These are phyloP conservation scores for Drosophila greeni DNA, from an alignment of 2,888 invertebrate species.

Conservation along the genomic window DNA sequence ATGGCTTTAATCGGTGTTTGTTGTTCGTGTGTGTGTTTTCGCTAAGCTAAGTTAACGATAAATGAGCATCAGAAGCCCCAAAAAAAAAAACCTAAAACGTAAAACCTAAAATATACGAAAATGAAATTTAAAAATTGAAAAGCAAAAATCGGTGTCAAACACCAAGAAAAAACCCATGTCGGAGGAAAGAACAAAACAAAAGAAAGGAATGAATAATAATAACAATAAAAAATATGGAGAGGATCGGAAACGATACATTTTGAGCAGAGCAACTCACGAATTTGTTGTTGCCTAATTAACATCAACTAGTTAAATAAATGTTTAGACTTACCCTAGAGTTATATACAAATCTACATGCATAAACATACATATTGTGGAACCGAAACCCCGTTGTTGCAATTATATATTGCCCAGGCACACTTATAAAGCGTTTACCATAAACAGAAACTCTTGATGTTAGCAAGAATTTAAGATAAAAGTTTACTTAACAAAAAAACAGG, in stretches of 20 bases:
- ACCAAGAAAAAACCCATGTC: constrained; percentile 47
- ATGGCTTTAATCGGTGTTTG: constrained; percentile 57
- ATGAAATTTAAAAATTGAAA: constrained; percentile 54
- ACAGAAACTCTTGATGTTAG: constrained; percentile 45
- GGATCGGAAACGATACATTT: constrained; percentile 21
- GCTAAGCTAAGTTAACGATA: constrained; percentile 49
- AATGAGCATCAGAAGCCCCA: constrained; percentile 15
- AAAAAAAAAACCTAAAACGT: constrained; percentile 1
- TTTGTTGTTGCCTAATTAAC: constrained; percentile 62
- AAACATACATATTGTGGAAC: constrained; percentile 23
- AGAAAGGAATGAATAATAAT: constrained; percentile 4
- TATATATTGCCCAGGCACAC: constrained; percentile 43
- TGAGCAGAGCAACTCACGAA: constrained; percentile 56
- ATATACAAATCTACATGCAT: constrained; percentile 31
- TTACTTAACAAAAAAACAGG: constrained; percentile 15
- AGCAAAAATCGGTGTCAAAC: constrained; percentile 70
- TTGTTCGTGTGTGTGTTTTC: constrained; percentile 52
- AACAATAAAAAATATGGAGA: constrained; percentile 12
- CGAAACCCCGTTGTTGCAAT: constrained; percentile 41
- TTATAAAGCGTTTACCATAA: constrained; percentile 44
- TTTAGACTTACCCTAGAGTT: constrained; percentile 57
- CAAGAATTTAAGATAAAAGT: constrained; percentile 40
- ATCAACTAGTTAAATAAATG: constrained; percentile 65
- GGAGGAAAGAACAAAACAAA: neutral
- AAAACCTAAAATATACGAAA: constrained; percentile 46